A percentile compares a stretch with the other conserved stretches of the same genome.
phyloP scores from a whole-genome alignment of 92 coral and sea anemone species.

The Nematostella vectensis region DNA sequence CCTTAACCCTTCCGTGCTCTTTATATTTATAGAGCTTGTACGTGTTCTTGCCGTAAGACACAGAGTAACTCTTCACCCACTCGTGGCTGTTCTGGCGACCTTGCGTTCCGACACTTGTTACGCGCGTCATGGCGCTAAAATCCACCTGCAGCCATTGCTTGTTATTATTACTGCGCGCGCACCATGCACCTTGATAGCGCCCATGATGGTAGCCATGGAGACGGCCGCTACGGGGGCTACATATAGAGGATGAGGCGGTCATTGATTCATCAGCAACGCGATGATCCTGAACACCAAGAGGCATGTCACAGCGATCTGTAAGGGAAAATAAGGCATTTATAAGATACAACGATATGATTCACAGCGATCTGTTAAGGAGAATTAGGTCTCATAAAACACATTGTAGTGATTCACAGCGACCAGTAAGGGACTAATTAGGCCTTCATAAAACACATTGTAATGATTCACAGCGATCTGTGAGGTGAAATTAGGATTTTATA shows the following conservation, averaged over 20 bases:
- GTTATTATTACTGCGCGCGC: slow-evolving; percentile 4
- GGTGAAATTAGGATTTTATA: no score
- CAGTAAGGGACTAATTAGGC: no score
- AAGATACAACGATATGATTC: no score
- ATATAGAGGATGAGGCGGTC: slow-evolving; percentile 47
- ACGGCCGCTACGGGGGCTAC: slow-evolving; percentile 40
- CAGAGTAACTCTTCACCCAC: slow-evolving; percentile 30
- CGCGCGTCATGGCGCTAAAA: slow-evolving; percentile 25
- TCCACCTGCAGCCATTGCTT: slow-evolving; percentile 32
- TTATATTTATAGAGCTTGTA: slow-evolving; percentile 6
- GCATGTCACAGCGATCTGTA: slow-evolving; percentile 51
- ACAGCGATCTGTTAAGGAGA: no score
- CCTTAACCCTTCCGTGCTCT: slow-evolving; percentile 28
- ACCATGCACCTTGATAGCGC: slow-evolving; percentile 19
- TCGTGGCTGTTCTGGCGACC: slow-evolving; percentile 31
- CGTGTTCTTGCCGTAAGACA: slow-evolving; percentile 16
- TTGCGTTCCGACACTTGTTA: slow-evolving; percentile 20
- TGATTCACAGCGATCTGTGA: no score
- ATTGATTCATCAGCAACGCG: slow-evolving; percentile 39
- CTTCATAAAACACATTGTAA: no score
- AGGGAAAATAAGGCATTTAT: no score
- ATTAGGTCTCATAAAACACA: no score
- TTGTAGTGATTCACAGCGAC: no score
- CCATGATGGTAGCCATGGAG: slow-evolving; percentile 14
- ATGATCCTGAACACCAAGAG: slow-evolving; percentile 56